phyloP scores from a whole-genome alignment of 2,113 vertebrate genomes.

The Sula dactylatra region DNA sequence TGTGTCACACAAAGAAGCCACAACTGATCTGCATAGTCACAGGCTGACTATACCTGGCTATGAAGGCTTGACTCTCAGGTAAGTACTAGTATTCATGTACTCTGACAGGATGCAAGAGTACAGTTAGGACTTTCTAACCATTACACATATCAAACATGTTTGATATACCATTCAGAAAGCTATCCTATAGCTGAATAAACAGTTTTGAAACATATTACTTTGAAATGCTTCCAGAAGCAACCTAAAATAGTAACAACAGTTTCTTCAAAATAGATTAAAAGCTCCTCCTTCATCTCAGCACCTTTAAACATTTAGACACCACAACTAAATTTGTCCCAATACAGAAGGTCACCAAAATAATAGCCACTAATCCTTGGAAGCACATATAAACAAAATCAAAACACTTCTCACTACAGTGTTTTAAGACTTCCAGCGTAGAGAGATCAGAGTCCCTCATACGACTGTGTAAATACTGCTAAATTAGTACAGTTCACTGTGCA shows the following conservation, averaged over 20 bases:
- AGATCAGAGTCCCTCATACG: not conserved
- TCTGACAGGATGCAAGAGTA: not conserved
- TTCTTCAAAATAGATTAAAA: not conserved
- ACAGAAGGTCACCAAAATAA: not conserved
- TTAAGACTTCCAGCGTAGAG: not conserved
- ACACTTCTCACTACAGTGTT: not conserved
- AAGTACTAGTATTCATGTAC: not conserved
- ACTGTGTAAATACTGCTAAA: not conserved
- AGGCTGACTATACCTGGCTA: not conserved
- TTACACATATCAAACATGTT: not conserved
- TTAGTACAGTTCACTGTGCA: not conserved
- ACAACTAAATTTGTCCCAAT: not conserved
- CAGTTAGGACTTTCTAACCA: not conserved
- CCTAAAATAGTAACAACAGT: not conserved
- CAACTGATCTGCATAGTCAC: not conserved
- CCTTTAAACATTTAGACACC: not conserved
- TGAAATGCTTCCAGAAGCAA: not conserved
- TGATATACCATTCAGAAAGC: not conserved
- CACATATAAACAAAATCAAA: not conserved
- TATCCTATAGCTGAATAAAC: not conserved
- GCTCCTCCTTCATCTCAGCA: not conserved
- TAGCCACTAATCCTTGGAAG: not conserved
- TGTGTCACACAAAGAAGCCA: not conserved
- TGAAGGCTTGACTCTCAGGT: not conserved
- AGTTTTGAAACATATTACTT: not conserved